Conservation (phyloP, 2,888 invertebrate species). For the Altica lythri region DNA sequence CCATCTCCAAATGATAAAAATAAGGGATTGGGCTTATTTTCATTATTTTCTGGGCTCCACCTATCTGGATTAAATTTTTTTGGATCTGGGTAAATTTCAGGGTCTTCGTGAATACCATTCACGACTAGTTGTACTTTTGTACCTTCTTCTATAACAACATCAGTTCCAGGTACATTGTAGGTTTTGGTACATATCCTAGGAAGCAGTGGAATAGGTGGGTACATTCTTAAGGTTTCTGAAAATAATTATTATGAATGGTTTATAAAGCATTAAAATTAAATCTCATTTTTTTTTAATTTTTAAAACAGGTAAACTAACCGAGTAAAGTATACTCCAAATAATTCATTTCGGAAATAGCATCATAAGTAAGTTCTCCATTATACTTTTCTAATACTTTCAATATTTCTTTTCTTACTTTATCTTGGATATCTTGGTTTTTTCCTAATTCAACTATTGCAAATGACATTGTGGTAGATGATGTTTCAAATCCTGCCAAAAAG, state of each 20-base stretch:
- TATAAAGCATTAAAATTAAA: no score
- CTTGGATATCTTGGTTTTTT: constrained; percentile 52
- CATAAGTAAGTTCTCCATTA: constrained; percentile 53
- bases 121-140: constrained; percentile 32
- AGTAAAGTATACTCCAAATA: constrained; percentile 59
- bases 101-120: constrained; percentile 7
- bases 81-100: constrained; percentile 9
- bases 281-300: no score
- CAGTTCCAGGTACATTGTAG: constrained; percentile 36
- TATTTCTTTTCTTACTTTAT: constrained; percentile 55
- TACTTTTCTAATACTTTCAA: constrained; percentile 44
- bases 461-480: constrained; percentile 30
- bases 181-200: constrained; percentile 37
- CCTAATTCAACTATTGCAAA: constrained; percentile 53
- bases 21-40: constrained; percentile 10
- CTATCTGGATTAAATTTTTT: constrained; percentile 13
- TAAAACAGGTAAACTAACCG: no score
- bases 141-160: constrained; percentile 42
- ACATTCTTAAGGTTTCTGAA: constrained; percentile 51
- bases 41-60: constrained; percentile 55
- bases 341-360: constrained; percentile 56
- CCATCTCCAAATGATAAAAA: constrained; percentile 29
- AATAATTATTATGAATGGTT: no score
- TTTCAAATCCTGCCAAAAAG: constrained; percentile 33
- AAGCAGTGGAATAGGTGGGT: constrained; percentile 45